Evolutionary conservation across 2,113 vertebrate species (phyloP), one percentile per base, ranked within the genome.

Genomic region (Notothenia coriiceps): DNA sequence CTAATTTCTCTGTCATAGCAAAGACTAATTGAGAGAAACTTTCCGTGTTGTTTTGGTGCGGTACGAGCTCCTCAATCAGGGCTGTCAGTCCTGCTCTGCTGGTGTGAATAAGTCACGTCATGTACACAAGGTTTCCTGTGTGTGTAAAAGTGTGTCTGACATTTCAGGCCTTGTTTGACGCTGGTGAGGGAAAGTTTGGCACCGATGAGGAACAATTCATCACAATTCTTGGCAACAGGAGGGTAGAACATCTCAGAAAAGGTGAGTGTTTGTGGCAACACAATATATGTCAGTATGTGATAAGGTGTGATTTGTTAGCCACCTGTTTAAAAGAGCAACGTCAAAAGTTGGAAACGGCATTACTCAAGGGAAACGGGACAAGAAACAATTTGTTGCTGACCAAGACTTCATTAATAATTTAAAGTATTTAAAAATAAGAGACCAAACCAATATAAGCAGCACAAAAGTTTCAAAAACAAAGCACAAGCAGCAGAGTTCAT

Each of bases 161-260:
- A 4, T 86, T 74, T 35, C 94, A 99, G 98, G 95, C 95, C 54
- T 87, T 99, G 89, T 98, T 95, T 59, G 94, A 95, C 78, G 98
- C 98, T 33, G 98, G 98, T 18, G 96, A 97, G 68, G 93, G 95
- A 50, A 98, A 97, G 82, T 96, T 96, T 91, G 98, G 98, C 83
- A 99, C 98, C 0, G 97, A 99, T 69, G 97, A 99, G 93, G 97
- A 98, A 11, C 97, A 95, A 86, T 97, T 99, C 73, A 96, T 98
- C 91, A 96, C 94, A 46, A 97, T 99, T 82, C 86, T 99, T 73
- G 97, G 98, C 76, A 98, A 96, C 47, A 95, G 97, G 84, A 99
- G 97, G 0, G 0, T 86, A 10, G 94, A 96, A 77, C 97, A 99
- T 79, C 93, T 99, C 67, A 93, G 93, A 61, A 92, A 91, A 92